Evolutionary conservation across 2,888 invertebrate species (phyloP), one percentile per base, ranked within the genome.

Genomic region (Ectobius pallidus): DNA sequence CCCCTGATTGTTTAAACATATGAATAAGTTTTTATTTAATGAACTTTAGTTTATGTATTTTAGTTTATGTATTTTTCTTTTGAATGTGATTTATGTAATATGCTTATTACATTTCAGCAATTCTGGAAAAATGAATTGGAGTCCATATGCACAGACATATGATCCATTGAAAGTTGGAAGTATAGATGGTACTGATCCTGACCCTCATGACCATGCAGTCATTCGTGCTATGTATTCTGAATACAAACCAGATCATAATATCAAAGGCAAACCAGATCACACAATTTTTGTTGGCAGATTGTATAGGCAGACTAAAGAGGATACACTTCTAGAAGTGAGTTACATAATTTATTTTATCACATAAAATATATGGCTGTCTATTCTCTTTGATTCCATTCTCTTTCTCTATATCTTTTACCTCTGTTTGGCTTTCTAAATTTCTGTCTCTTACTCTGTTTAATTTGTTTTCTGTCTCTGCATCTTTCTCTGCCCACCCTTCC

Each of bases 141-240:
- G 84, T 30, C 85, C 86, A 63, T 86, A 85, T 78, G 86, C 88
- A 4, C 88, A 87, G 78, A 81, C 81, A 16, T 95, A 95, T 79
- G 89, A 95, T 82, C 94, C 95, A 0, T 84, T 95, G 69, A 90
- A 91, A 84, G 90, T 92, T 73, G 95, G 94, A 7, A 95, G 95
- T 72, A 95, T 95, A 63, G 95, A 96, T 84, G 92, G 94, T 78
- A 95, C 94, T 0, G 95, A 95, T 80, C 87, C 86, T 0, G 89
- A 89, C 72, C 92, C 95, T 0, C 96, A 96, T 78, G 96, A 96
- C 80, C 88, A 87, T 76, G 95, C 88, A 1, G 85, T 96, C 22
- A 80, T 89, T 16, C 85, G 94, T 77, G 95, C 95, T 0, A 80
- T 92, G 52, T 83, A 86, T 77, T 86, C 92, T 0, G 86, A 87